Evolutionary conservation across 2,113 vertebrate species (phyloP), one percentile per base, ranked within the genome.

Genomic region (Climacteris rufus): DNA sequence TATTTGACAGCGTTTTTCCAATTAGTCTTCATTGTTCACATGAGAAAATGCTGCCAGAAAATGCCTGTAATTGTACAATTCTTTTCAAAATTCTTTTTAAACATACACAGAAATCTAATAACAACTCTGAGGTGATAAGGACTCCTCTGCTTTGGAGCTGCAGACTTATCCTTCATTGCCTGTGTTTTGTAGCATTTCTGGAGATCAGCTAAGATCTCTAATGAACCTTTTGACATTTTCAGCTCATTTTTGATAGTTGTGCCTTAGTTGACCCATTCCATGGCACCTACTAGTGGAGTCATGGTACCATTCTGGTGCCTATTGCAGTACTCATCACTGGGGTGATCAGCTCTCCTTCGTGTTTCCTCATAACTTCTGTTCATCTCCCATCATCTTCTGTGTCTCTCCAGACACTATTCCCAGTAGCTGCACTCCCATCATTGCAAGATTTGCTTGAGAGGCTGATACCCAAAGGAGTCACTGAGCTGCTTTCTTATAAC

Each of bases 301-400:
- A 0, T 66, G 68, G 31, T 2, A 1, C 20, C 0, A 0, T 31
- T 7, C 24, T 27, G 40, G 37, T 44, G 28, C 22, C 64, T 39
- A 2, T 59, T 56, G 14, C 28, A 33, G 27, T 19, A 10, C 31
- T 65, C 27, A 14, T 33, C 56, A 42, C 37, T 27, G 50, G 39
- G 47, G 37, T 14, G 18, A 33, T 53, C 75, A 33, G 59, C 50
- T 39, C 23, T 60, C 69, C 42, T 66, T 47, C 59, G 42, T 15
- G 40, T 45, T 87, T 66, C 72, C 31, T 11, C 3, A 2, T 21
- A 20, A 24, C 24, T 56, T 40, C 15, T 40, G 18, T 56, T 44
- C 44, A n/a, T n/a, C n/a, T n/a, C n/a, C n/a, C n/a, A n/a, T n/a
- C n/a, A n/a, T n/a, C n/a, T n/a, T n/a, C n/a, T n/a, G n/a, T n/a